Evolutionary conservation across 2,888 invertebrate species (phyloP).

Genomic region (Diadromus collaris): DNA sequence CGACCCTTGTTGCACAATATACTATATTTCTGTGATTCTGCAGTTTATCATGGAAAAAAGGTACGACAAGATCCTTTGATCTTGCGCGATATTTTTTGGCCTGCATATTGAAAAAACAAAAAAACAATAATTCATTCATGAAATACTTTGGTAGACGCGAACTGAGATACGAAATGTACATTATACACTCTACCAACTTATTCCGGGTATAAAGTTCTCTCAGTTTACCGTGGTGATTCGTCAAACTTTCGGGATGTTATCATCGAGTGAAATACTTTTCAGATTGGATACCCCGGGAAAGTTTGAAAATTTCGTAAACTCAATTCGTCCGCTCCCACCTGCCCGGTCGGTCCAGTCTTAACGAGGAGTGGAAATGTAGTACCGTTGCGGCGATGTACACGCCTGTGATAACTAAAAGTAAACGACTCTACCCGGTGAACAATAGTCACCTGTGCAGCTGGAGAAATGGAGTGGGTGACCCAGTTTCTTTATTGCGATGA

Average conservation of each 20-base stretch:
- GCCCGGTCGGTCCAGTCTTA: not conserved
- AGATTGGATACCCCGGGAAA: slow-evolving; percentile 4
- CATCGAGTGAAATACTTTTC: not conserved
- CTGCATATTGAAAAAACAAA: not conserved
- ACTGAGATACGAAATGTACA: not conserved
- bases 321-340: not conserved
- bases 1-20: too few relatives aligned
- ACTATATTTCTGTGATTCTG: not conserved
- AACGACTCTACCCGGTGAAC: not conserved
- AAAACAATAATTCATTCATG: not conserved
- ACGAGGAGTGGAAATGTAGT: slow-evolving; percentile 15
- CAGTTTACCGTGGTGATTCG: not conserved
- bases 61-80: not conserved
- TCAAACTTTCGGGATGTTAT: slow-evolving; percentile 6
- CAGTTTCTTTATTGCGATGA: slow-evolving; percentile 66
- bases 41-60: not conserved
- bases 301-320: slow-evolving; percentile 6
- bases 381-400: not conserved
- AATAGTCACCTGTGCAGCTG: slow-evolving; percentile 3
- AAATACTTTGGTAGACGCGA: not conserved
- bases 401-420: not conserved
- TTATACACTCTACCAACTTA: not conserved
- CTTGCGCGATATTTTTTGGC: not conserved
- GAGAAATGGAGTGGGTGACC: slow-evolving; percentile 62
- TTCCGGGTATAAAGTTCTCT: not conserved